Conservation (phyloP, 2,113 vertebrate genomes). For the Oxyruncus cristatus region DNA sequence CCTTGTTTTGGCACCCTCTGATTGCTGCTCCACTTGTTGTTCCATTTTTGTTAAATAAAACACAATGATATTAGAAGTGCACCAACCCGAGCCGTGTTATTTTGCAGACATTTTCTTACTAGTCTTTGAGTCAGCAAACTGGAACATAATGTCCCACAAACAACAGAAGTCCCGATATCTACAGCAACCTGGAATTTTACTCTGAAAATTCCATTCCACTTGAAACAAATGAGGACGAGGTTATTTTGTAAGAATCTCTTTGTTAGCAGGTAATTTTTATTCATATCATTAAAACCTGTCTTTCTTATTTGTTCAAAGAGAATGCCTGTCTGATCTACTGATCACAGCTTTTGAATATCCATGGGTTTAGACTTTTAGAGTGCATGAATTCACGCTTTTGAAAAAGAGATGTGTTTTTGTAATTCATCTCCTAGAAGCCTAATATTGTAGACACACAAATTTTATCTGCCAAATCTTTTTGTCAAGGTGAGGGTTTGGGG, state of each 20-base stretch:
- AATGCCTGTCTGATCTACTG: not conserved
- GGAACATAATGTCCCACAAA: not conserved
- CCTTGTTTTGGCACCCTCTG: not conserved
- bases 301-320: not conserved
- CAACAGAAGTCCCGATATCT: not conserved
- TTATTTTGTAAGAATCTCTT: not conserved
- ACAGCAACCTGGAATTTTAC: not conserved
- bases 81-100: not conserved
- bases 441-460: not conserved
- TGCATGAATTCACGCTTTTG: not conserved
- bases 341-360: not conserved
- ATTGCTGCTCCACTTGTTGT: not conserved
- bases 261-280: constrained; percentile 3
- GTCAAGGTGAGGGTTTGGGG: not conserved
- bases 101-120: not conserved
- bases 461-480: not conserved
- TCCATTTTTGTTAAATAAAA: not conserved
- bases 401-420: not conserved
- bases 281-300: not conserved
- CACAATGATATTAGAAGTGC: not conserved
- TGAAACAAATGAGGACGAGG: not conserved
- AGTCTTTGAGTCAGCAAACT: not conserved
- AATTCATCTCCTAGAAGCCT: not conserved
- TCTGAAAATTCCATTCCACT: not conserved
- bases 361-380: not conserved